Evolutionary conservation across 2,888 invertebrate species (phyloP).

Genomic region (Parnassius orleans): DNA sequence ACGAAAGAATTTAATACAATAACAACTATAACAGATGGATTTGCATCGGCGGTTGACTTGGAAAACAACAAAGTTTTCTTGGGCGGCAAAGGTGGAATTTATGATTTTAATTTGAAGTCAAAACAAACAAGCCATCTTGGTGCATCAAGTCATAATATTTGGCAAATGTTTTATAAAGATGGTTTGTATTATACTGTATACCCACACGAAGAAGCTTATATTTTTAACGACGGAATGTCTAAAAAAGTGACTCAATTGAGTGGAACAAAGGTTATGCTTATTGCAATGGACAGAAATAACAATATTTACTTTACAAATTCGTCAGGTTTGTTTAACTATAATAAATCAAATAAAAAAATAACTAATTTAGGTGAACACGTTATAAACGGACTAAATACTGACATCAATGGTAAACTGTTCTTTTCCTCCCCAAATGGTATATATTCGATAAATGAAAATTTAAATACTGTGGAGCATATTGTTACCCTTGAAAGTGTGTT

Average conservation of each 20-base stretch:
- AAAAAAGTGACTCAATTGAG: slow-evolving; percentile 32
- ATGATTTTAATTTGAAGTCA: slow-evolving; percentile 47
- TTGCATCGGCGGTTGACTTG: slow-evolving; percentile 54
- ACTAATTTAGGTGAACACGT: slow-evolving; percentile 34
- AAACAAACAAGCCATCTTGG: slow-evolving; percentile 42
- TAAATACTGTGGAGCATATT: slow-evolving; percentile 22
- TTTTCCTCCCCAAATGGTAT: slow-evolving; percentile 39
- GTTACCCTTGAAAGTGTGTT: slow-evolving; percentile 31
- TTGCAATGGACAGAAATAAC: slow-evolving; percentile 34
- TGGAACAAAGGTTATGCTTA: slow-evolving; percentile 34
- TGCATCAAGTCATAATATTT: slow-evolving; percentile 47
- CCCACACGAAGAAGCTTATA: slow-evolving; percentile 33
- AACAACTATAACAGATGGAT: slow-evolving; percentile 48
- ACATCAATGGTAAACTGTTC: slow-evolving; percentile 39
- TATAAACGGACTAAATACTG: slow-evolving; percentile 37
- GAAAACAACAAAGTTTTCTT: slow-evolving; percentile 49
- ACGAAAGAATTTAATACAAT: slow-evolving; percentile 46
- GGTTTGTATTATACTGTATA: slow-evolving; percentile 58
- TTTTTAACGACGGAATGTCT: slow-evolving; percentile 29
- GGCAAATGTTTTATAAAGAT: slow-evolving; percentile 64
- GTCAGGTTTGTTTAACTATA: slow-evolving; percentile 35
- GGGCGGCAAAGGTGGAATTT: slow-evolving; percentile 57
- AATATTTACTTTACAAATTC: slow-evolving; percentile 41
- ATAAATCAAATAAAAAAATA: slow-evolving; percentile 27
- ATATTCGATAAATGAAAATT: slow-evolving; percentile 34